Evolutionary conservation across 2,797 vertebrate species (phyloP).

Genomic region (Sciurus vulgaris): DNA sequence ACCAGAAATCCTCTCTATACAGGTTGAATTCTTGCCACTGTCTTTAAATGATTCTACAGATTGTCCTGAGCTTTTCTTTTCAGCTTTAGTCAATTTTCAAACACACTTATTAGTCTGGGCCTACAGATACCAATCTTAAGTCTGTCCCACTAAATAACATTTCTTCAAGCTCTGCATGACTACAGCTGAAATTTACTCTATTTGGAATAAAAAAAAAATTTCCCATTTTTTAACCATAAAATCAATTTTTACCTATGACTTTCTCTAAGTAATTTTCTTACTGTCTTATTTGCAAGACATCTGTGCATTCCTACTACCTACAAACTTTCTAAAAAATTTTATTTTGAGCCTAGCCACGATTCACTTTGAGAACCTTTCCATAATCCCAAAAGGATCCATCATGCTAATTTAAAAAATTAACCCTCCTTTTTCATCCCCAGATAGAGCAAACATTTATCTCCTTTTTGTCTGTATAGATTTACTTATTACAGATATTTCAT

Average conservation of each 20-base stretch:
- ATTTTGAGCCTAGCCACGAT: not conserved
- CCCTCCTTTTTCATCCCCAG: not conserved
- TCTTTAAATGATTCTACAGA: not conserved
- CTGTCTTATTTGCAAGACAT: not conserved
- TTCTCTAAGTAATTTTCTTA: not conserved
- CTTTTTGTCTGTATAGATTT: conserved; percentile 24
- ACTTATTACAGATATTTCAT: not conserved
- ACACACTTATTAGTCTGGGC: not conserved
- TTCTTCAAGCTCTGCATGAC: not conserved
- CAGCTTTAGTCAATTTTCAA: not conserved
- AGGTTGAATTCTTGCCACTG: not conserved
- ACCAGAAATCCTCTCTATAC: not conserved
- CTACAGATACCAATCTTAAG: not conserved
- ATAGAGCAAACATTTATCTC: not conserved
- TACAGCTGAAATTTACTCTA: not conserved
- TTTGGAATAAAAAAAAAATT: not conserved
- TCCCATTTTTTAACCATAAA: not conserved
- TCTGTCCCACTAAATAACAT: not conserved
- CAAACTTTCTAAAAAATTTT: not conserved
- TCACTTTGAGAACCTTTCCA: not conserved
- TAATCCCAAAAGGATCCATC: not conserved
- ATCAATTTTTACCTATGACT: too few species aligned
- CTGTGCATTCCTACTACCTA: not conserved
- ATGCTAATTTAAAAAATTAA: not conserved
- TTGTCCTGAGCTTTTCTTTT: not conserved